Evolutionary conservation across 2,113 vertebrate genomes (phyloP).

Genomic region (Damaliscus lunatus): DNA sequence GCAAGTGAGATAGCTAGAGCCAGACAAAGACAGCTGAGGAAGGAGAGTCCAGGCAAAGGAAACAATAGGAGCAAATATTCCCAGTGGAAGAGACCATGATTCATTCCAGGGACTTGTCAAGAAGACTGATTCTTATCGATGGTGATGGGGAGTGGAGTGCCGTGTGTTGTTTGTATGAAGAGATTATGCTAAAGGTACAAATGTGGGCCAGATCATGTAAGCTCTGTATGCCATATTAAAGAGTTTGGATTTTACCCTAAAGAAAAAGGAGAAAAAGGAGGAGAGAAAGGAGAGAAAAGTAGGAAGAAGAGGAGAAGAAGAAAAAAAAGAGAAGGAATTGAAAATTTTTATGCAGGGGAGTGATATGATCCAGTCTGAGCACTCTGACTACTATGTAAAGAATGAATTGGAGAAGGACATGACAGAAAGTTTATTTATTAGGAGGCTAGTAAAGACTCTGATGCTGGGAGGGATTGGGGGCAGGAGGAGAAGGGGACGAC

Average conservation of each 20-base stretch:
- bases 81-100: neutral
- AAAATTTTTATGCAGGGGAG: neutral
- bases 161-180: neutral
- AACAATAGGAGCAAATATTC: neutral
- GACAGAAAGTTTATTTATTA: neutral
- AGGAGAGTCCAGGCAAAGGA: neutral
- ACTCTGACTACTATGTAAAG: neutral
- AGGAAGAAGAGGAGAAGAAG: neutral
- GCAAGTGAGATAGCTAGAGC: neutral
- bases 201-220: neutral
- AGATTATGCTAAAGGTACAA: neutral
- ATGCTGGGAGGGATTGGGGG: too few species aligned
- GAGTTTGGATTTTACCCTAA: neutral
- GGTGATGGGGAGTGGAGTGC: too few species aligned
- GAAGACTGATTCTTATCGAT: neutral
- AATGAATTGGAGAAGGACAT: neutral
- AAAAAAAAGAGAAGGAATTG: too few species aligned
- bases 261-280: neutral
- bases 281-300: neutral
- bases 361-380: neutral
- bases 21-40: neutral
- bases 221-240: neutral
- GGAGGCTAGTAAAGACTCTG: neutral
- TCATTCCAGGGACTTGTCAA: neutral
- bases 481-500: too few species aligned